Evolutionary conservation across 2,797 vertebrate genomes (phyloP).

Genomic region (Alfaro cultratus): DNA sequence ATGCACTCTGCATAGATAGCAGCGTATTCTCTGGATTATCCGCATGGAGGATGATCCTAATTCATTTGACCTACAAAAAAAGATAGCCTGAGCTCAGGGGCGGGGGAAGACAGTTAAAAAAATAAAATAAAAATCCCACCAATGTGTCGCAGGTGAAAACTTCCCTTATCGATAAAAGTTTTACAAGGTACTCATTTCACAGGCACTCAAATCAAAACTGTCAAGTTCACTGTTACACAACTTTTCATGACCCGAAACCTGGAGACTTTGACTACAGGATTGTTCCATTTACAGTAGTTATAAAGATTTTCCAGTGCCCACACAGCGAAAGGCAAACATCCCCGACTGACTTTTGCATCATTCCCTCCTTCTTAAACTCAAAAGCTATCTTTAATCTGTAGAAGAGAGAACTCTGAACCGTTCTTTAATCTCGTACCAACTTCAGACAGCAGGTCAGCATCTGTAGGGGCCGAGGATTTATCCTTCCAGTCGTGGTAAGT

Average conservation of each 20-base stretch:
- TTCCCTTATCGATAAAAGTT: constrained; percentile 36
- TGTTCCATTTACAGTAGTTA: constrained; percentile 57
- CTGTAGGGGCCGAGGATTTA: constrained; percentile 30
- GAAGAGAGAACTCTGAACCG: constrained; percentile 15
- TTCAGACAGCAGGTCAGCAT: constrained; percentile 42
- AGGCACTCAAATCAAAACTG: constrained; percentile 21
- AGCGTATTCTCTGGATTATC: constrained; percentile 67
- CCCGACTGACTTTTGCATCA: constrained; percentile 42
- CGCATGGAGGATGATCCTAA: constrained; percentile 62
- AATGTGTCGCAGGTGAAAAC: constrained; percentile 57
- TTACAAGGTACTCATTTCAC: constrained; percentile 30
- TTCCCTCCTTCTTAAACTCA: constrained; percentile 34
- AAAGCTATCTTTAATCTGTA: constrained; percentile 26
- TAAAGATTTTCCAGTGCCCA: constrained; percentile 72
- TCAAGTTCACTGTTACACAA: constrained; percentile 7
- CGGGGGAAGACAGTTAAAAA: constrained; percentile 22
- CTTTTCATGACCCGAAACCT: constrained; percentile 10
- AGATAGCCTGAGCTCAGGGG: constrained; percentile 41
- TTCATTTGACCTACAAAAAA: constrained; percentile 67
- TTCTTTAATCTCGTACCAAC: constrained; percentile 18
- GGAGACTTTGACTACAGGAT: constrained; percentile 49
- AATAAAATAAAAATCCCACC: constrained; percentile 39
- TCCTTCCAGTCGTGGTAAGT: constrained; percentile 53
- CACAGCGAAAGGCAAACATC: constrained; percentile 63
- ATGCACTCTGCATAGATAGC: constrained; percentile 52